Evolutionary conservation across 2,797 vertebrate species (phyloP).

Genomic region (Botia almorhae): DNA sequence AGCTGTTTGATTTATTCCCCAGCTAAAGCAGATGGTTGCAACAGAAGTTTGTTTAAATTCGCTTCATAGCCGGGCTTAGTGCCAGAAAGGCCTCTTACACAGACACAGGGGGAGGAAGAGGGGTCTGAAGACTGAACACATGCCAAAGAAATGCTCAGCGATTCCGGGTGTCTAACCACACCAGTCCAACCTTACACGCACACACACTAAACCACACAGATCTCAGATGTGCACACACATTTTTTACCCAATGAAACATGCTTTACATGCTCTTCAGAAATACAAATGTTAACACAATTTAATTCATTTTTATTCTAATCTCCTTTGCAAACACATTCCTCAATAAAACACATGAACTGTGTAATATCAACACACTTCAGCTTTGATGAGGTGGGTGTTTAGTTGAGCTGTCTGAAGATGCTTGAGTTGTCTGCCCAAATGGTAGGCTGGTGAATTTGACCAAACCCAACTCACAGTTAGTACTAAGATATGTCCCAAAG

Average conservation of each 20-base stretch:
- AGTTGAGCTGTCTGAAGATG: conserved; percentile 53
- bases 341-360: not conserved
- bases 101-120: conserved; percentile 43
- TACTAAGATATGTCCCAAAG: too few relatives aligned
- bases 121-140: conserved; percentile 66
- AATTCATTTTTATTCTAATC: too few relatives aligned
- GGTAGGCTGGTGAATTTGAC: conserved; percentile 52
- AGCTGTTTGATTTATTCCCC: conserved; percentile 99
- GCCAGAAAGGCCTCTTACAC: conserved; percentile 83
- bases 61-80: conserved; percentile 90
- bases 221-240: conserved; percentile 53
- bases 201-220: conserved; percentile 50
- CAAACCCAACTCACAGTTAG: too few relatives aligned
- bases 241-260: not conserved
- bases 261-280: too few relatives aligned
- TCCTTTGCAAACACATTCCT: not conserved
- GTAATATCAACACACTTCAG: conserved; percentile 15
- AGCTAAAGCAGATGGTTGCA: conserved; percentile 99
- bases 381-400: conserved; percentile 31
- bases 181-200: conserved; percentile 67
- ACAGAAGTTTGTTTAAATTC: conserved; percentile 99
- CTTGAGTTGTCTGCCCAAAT: conserved; percentile 66
- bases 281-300: conserved; percentile 19
- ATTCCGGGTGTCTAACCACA: conserved; percentile 87
- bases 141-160: conserved; percentile 93